Base-by-base conservation (phyloP, 35 echinoderm and acorn worm species). In the Apostichopus californicus region DNA sequence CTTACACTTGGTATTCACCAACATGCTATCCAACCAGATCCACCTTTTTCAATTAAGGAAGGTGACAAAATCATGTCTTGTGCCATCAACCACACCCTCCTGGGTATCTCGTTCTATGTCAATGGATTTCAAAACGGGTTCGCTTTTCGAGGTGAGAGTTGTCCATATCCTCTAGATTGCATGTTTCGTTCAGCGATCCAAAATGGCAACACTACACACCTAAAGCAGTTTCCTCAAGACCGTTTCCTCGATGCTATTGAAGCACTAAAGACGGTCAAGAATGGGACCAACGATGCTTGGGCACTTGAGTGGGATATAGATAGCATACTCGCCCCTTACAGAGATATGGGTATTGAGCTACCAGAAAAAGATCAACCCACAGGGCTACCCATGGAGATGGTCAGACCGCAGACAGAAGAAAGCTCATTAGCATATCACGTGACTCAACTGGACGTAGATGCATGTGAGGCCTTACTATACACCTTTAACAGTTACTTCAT, bases 371-470 rank as follows among this genome's bases (percentile, higher is more conserved):
- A 13, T 18, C 52, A 55, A n/a, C 80, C 80, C 17, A 15, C 80
- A 2, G n/a, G 80, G 17, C 14, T 83, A 15, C 34, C 13, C 24
- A 46, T 83, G 34, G 80, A 83, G 18, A 83, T 83, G 0, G 18
- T 17, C 5, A 55, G 17, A 2, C 80, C 80, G 1, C 17, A 46
- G 15, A 55, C 80, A 8, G 80, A 83, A 54, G 80, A 83, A 55
- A 83, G 80, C 25, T 83, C 80, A 83, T 83, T 83, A 55, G 80
- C 80, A 17, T 55, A 83, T 2, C 55, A 83, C 25, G 80, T 83
- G 1, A 5, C 5, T 34, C 6, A 55, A 54, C 55, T 83, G n/a
- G 53, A 83, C 14, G 80, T 56, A 14, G 11, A 83, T 52, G 55
- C 9, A 2, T 55, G 18, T 17, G 80, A 83, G 15, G 80, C 80